A percentile compares a stretch with the other conserved stretches of the same genome.
phyloP scores from a whole-genome alignment of 2,113 vertebrate genomes.

The Gymnorhina tibicen region DNA sequence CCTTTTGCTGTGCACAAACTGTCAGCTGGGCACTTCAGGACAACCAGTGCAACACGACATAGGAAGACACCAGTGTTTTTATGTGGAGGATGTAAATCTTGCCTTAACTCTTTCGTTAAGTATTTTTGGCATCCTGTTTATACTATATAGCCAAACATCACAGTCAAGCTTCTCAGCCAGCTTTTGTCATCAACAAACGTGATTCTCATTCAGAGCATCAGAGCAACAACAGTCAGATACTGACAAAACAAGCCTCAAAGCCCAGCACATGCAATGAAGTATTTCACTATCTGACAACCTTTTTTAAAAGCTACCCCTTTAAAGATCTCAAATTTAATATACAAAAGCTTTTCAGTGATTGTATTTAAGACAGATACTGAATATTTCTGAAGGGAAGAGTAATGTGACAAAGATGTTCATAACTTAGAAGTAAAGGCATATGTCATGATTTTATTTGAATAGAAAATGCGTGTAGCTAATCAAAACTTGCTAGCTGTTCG shows the following conservation, averaged over 20 bases:
- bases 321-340: not conserved
- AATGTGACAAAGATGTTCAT: not conserved
- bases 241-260: not conserved
- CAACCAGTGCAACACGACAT: not conserved
- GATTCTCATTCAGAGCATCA: not conserved
- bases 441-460: not conserved
- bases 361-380: not conserved
- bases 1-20: not conserved
- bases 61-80: not conserved
- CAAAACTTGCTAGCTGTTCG: not conserved
- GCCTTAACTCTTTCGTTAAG: not conserved
- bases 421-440: not conserved
- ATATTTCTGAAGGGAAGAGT: not conserved
- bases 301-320: not conserved
- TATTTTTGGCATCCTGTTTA: not conserved
- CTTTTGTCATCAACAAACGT: not conserved
- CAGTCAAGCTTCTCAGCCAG: not conserved
- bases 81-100: not conserved
- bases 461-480: not conserved
- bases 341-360: not conserved
- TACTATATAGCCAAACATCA: not conserved
- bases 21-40: not conserved
- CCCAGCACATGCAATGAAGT: not conserved
- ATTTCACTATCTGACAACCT: not conserved
- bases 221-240: not conserved